A percentile compares a stretch with the other conserved stretches of the same genome.
phyloP scores from a whole-genome alignment of 2,888 invertebrate genomes.

The Plagodis pulveraria region DNA sequence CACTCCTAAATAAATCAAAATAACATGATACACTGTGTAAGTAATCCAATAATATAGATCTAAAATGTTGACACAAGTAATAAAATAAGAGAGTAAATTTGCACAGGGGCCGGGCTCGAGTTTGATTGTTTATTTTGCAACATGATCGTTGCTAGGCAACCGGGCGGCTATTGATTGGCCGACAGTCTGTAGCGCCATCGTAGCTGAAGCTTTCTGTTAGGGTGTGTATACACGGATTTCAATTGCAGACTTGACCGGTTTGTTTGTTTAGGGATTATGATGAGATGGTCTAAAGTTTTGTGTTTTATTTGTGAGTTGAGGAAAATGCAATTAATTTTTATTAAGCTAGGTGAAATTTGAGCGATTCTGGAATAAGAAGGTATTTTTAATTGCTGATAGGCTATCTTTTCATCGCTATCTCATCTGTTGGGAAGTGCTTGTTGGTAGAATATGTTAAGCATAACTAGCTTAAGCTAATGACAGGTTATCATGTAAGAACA shows the following conservation, averaged over 20 bases:
- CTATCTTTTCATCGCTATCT: too few relatives aligned
- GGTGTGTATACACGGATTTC: conserved; percentile 43
- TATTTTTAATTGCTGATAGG: too few relatives aligned
- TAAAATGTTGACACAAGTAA: conserved; percentile 82
- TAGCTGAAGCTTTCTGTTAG: conserved; percentile 41
- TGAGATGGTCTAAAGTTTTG: too few relatives aligned
- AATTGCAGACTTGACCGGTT: conserved; percentile 50
- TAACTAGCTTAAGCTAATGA: too few relatives aligned
- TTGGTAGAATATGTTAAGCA: too few relatives aligned
- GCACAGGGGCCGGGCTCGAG: conserved; percentile 68
- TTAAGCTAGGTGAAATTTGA: too few relatives aligned
- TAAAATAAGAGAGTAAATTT: conserved; percentile 84
- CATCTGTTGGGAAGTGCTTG: too few relatives aligned
- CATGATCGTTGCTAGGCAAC: conserved; percentile 82
- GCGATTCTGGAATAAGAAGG: too few relatives aligned
- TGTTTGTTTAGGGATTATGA: conserved; percentile 31
- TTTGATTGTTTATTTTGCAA: conserved; percentile 85
- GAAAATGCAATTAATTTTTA: too few relatives aligned
- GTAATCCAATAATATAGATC: conserved; percentile 79
- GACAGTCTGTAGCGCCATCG: conserved; percentile 71
- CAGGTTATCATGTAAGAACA: too few relatives aligned
- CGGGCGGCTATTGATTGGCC: conserved; percentile 74
- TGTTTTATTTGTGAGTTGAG: too few relatives aligned
- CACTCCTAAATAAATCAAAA: conserved; percentile 53
- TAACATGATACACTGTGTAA: conserved; percentile 63